phyloP scores from a whole-genome alignment of 2,113 vertebrate species.

The Crotophaga sulcirostris region DNA sequence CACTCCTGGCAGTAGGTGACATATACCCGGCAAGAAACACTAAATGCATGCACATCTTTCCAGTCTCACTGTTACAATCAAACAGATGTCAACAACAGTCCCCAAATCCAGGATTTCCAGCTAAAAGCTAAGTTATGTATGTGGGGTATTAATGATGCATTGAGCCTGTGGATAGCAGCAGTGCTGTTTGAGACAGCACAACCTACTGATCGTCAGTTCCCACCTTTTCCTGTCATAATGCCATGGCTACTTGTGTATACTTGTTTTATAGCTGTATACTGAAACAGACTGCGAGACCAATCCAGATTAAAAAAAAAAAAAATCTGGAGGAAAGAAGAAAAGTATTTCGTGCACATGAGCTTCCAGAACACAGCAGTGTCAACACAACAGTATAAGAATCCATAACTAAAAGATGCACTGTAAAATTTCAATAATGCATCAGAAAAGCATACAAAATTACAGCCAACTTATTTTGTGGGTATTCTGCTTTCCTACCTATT shows the following conservation, averaged over 20 bases:
- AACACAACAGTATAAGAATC: not conserved
- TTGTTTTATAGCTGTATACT: not conserved
- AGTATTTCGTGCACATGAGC: not conserved
- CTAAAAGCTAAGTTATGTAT: not conserved
- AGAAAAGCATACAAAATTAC: not conserved
- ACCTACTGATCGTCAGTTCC: not conserved
- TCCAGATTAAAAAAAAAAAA: not conserved
- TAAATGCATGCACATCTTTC: rapidly evolving
- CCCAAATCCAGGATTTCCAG: not conserved
- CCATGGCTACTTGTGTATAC: not conserved
- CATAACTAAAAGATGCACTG: not conserved
- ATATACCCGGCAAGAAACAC: not conserved
- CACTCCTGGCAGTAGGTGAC: not conserved
- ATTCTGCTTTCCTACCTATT: not conserved
- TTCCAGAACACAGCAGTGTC: not conserved
- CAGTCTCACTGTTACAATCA: not conserved
- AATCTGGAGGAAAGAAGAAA: not conserved
- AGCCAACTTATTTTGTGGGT: not conserved
- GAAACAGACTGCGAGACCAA: not conserved
- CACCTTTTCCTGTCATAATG: not conserved
- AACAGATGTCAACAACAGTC: not conserved
- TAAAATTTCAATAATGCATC: not conserved
- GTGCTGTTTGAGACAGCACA: not conserved
- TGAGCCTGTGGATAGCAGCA: not conserved
- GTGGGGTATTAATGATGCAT: not conserved